Conservation (phyloP, 1,140 invertebrate genomes). For the Leptinotarsa defecta region DNA sequence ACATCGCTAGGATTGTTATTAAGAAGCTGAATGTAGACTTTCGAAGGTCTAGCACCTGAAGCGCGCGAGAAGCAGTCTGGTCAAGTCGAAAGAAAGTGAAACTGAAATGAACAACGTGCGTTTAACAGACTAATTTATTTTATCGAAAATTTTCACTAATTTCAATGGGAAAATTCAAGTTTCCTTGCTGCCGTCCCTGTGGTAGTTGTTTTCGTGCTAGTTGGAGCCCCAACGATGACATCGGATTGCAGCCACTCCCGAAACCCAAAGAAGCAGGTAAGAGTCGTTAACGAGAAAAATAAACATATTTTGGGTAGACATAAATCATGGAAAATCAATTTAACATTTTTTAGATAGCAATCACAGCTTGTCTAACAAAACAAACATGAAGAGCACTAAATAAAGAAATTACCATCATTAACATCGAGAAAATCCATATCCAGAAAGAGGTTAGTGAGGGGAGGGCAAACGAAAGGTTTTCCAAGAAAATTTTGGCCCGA, state of each 20-base stretch:
- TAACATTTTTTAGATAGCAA: too few species aligned
- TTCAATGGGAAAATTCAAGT: conserved; percentile 34
- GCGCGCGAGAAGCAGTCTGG: neutral
- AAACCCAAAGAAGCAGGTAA: conserved; percentile 45
- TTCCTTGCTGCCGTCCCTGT: conserved; percentile 33
- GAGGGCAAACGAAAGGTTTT: too few species aligned
- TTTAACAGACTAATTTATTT: neutral
- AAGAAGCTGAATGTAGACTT: conserved; percentile 3
- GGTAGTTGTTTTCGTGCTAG: conserved; percentile 35
- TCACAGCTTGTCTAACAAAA: too few species aligned
- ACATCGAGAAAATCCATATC: too few species aligned
- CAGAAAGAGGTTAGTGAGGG: too few species aligned
- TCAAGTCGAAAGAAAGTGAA: conserved; percentile 25
- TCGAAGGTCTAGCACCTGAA: conserved; percentile 11
- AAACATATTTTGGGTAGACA: too few species aligned
- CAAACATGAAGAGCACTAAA: too few species aligned
- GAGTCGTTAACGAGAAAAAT: neutral
- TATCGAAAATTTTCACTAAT: neutral
- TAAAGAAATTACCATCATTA: too few species aligned
- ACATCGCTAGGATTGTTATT: conserved; percentile 13
- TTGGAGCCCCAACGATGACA: conserved; percentile 40
- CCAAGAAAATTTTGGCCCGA: too few species aligned
- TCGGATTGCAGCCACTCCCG: conserved; percentile 41
- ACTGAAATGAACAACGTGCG: conserved; percentile 11
- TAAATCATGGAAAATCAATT: too few species aligned